A percentile compares a stretch with the other conserved stretches of the same genome.
Conservation (phyloP, 2,888 invertebrate species). For the Tinea semifulvella region DNA sequence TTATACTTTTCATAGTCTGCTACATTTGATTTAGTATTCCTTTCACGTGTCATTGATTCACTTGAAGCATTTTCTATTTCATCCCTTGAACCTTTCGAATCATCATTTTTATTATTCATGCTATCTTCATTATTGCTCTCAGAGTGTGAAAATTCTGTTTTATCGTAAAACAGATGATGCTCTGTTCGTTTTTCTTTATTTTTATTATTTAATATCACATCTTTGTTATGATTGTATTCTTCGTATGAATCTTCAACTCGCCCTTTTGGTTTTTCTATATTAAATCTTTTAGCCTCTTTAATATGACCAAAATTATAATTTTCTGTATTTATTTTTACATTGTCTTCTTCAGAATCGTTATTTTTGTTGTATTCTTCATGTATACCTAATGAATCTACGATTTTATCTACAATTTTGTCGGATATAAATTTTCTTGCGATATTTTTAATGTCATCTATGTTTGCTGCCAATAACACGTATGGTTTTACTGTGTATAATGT, state of each 20-base stretch:
- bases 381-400: neutral
- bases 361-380: neutral
- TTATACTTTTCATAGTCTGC: too few relatives aligned
- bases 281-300: too few relatives aligned
- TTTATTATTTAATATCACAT: neutral
- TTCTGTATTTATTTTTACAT: neutral
- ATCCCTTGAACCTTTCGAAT: too few relatives aligned
- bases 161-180: neutral
- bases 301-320: too few relatives aligned
- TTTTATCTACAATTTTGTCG: neutral
- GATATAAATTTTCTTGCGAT: conserved; percentile 5
- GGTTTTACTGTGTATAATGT: neutral
- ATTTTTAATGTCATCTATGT: conserved; percentile 1
- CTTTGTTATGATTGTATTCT: neutral
- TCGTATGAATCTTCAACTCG: neutral
- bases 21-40: too few relatives aligned
- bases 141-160: neutral
- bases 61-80: too few relatives aligned
- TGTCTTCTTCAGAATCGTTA: neutral
- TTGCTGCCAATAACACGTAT: conserved; percentile 4
- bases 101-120: too few relatives aligned
- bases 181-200: neutral
- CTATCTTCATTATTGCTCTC: too few relatives aligned
- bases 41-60: too few relatives aligned
- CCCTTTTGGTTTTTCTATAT: too few relatives aligned